Conservation (phyloP, 2,888 invertebrate genomes). For the Stenoptilia bipunctidactyla region DNA sequence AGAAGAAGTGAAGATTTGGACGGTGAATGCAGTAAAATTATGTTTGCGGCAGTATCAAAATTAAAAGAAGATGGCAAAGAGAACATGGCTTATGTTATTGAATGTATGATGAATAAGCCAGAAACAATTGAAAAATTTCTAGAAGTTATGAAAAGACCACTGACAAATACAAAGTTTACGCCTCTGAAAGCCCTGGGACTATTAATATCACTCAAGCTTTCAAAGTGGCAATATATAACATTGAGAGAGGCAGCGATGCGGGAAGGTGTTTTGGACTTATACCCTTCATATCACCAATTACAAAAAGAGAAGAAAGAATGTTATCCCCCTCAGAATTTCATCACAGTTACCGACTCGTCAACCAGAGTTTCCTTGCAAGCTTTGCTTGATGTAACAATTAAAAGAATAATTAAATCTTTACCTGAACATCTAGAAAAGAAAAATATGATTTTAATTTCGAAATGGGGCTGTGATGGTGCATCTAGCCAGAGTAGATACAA, state of each 20-base stretch:
- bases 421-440: constrained; percentile 7
- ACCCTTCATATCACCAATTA: constrained; percentile 4
- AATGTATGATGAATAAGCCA: too few species aligned
- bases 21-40: too few species aligned
- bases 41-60: too few species aligned
- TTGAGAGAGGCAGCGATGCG: constrained; percentile 5
- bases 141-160: constrained; percentile 1
- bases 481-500: constrained; percentile 10
- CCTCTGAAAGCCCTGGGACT: too few species aligned
- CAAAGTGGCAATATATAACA: too few species aligned
- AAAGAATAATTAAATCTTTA: constrained; percentile 8
- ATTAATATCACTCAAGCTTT: too few species aligned
- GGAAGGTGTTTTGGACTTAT: constrained; percentile 2
- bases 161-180: constrained; percentile 5
- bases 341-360: constrained; percentile 3
- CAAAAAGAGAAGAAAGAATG: neutral
- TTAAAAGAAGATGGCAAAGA: too few species aligned
- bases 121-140: constrained; percentile 1
- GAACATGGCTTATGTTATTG: too few species aligned
- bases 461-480: constrained; percentile 11
- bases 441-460: constrained; percentile 6
- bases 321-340: too few species aligned
- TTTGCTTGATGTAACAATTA: constrained; percentile 11
- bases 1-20: too few species aligned
- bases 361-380: constrained; percentile 12